Evolutionary conservation across 2,113 vertebrate species (phyloP), one percentile per base, ranked within the genome.

Genomic region (Elephas maximus): DNA sequence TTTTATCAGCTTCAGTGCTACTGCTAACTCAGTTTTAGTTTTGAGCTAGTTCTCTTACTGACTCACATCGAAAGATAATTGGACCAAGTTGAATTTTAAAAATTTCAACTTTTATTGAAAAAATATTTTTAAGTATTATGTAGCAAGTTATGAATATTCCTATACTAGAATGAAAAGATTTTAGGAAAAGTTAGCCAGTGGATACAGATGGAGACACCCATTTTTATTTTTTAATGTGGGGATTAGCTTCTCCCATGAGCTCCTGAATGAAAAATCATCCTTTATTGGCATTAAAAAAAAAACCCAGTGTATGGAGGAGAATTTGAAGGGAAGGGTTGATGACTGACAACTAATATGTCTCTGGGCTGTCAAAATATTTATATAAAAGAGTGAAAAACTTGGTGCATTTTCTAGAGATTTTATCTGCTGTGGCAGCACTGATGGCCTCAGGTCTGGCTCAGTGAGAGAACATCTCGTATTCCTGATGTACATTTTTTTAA

Each of bases 301-400:
- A 37, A 37, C 37, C 37, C 37, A 37, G 37, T 37, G 67, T 45
- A 88, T 4, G 60, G 60, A 90, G 14, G 33, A 93, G 8, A 91
- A 74, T 89, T 86, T 89, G 62, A 96, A 89, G 53, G 53, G 53
- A 71, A 30, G 10, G n/a, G n/a, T 73, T 60, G 26, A 15, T 90
- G 88, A 92, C 26, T 88, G 60, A 96, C 45, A 93, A 90, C 84
- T 80, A 88, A 67, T 89, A 82, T 87, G 62, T 18, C 80, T 63
- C n/a, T 65, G 53, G 9, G 20, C 53, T 92, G 60, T 92, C 65
- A 93, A 97, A 97, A 63, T 23, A 94, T 80, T 92, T 93, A 73
- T 8, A 88, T 81, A 60, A 84, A 88, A 92, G 15, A 41, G 0
- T 91, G 41, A 76, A 90, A 94, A 88, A 89, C 86, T 11, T 44